Evolutionary conservation across 2,888 invertebrate genomes (phyloP).

Genomic region (Pristionchus mayeri): DNA sequence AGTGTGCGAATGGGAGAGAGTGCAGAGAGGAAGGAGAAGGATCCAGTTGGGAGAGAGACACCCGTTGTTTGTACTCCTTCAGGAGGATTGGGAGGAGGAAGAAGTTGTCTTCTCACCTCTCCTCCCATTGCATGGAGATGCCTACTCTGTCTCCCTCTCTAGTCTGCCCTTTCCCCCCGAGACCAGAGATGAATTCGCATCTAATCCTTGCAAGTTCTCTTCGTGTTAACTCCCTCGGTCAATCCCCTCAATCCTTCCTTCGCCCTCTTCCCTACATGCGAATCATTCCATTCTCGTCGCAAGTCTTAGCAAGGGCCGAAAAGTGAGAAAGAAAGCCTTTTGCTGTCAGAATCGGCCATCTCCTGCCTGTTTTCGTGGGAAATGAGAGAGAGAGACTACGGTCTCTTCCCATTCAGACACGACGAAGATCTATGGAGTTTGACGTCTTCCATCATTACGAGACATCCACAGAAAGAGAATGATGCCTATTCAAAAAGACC

Average conservation of each 20-base stretch:
- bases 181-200: not conserved
- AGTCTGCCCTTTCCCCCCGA: not conserved
- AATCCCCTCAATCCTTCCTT: not conserved
- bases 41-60: constrained; percentile 29
- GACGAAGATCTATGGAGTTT: not conserved
- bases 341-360: not conserved
- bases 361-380: not conserved
- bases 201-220: constrained; percentile 39
- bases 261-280: not conserved
- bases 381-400: not conserved
- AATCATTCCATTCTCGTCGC: not conserved
- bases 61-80: not conserved
- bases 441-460: too few species aligned
- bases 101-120: constrained; percentile 13
- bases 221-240: too few species aligned
- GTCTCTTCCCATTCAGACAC: not conserved
- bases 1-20: constrained; percentile 29
- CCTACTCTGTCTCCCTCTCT: not conserved
- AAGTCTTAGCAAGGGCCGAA: constrained; percentile 9
- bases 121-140: not conserved
- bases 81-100: constrained; percentile 7
- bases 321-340: constrained; percentile 5
- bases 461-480: too few species aligned
- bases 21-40: not conserved
- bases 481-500: too few species aligned